Evolutionary conservation across 2,113 vertebrate genomes (phyloP).

Genomic region (Cinclus cinclus): DNA sequence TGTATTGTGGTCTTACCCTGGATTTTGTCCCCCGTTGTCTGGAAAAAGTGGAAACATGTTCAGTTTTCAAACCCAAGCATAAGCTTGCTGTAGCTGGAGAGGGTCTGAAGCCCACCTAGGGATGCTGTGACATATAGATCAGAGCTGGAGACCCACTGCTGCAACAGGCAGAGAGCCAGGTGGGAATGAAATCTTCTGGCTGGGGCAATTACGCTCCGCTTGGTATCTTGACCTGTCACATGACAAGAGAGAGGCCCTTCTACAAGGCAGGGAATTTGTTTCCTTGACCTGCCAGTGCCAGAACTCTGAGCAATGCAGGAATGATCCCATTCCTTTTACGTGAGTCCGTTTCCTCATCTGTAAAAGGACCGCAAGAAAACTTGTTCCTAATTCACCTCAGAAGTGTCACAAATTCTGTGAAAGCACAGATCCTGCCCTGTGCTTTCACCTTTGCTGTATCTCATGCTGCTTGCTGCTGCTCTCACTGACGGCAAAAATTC

Average conservation of each 20-base stretch:
- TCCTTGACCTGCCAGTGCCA: not conserved
- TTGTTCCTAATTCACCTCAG: not conserved
- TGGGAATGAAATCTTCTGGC: not conserved
- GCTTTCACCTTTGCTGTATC: not conserved
- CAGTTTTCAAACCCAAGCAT: not conserved
- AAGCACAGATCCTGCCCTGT: not conserved
- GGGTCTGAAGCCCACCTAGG: not conserved
- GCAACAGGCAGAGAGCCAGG: not conserved
- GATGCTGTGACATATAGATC: not conserved
- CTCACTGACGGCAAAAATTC: not conserved
- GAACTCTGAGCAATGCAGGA: not conserved
- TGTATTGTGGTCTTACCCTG: not conserved
- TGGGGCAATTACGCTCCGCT: not conserved
- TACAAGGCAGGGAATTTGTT: not conserved
- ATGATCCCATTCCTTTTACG: not conserved
- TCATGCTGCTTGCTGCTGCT: not conserved
- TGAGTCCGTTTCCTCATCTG: not conserved
- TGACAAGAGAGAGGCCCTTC: not conserved
- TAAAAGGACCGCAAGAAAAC: not conserved
- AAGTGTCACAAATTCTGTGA: not conserved
- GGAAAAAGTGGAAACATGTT: not conserved
- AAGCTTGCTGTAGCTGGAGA: not conserved
- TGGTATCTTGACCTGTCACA: not conserved
- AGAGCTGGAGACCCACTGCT: not conserved
- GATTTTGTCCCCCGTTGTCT: not conserved